Base-by-base conservation (phyloP, 2,888 invertebrate species). In the Athetis lepigone region DNA sequence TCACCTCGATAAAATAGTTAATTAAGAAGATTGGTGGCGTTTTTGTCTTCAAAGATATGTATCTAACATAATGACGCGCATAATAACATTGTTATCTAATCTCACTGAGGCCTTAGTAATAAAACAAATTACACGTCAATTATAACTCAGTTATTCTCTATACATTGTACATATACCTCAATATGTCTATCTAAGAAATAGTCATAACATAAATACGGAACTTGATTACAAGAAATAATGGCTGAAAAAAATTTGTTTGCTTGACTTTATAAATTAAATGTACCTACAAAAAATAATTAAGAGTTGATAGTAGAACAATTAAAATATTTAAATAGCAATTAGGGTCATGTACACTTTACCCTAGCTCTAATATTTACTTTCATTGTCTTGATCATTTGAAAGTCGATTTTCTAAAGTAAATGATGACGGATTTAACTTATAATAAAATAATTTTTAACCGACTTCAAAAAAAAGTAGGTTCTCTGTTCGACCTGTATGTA, bases 51-150 rank as follows among this genome's bases (percentile, higher is more conserved):
- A 56, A 52, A 56, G 77, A 55, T 70, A 75, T 56, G 54, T 27
- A 39, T 58, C 36, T 40, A 29, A 27, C 18, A 16, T 27, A 42
- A 16, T 40, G 42, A 56, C 16, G 29, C 7, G 19, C 37, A 43
- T 33, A 33, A 33, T 33, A 33, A 33, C n/a, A n/a, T n/a, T n/a
- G n/a, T n/a, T 58, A 62, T 56, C 54, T 75, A 75, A 46, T 69
- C 43, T 55, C 46, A 58, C 36, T 43, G 39, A 36, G 39, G 2
- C n/a, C 25, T 13, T 29, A 55, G 7, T 16, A 49, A 49, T 36
- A 21, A 60, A 43, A 56, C 18, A 56, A 59, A 51, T 25, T 42
- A 42, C 33, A 47, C 13, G 2, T 25, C 58, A 58, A 29, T 57
- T 50, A 60, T 60, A 43, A 23, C 25, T 51, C 19, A 37, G 18